Percentiles rank a stretch among this genome's conserved stretches.
Conservation (phyloP, 2,113 vertebrate species). For the Sinocyclocheilus grahami region DNA sequence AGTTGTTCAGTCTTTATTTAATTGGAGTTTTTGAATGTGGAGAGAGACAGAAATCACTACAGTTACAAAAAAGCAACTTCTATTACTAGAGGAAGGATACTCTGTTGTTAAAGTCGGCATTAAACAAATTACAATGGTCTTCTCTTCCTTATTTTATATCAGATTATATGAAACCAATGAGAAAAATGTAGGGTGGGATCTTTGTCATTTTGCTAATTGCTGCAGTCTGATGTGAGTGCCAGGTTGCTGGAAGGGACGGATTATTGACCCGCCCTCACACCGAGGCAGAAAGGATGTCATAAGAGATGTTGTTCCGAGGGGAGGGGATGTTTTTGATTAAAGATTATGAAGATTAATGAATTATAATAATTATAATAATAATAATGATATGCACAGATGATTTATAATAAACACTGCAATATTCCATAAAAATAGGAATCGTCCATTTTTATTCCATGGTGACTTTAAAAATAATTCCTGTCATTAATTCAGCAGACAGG, state of each 20-base stretch:
- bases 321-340: no score
- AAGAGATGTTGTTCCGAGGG: no score
- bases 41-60: neutral
- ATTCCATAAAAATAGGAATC: neutral
- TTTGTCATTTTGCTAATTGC: no score
- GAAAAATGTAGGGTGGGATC: no score
- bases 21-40: neutral
- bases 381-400: neutral
- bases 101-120: neutral
- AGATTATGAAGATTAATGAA: no score
- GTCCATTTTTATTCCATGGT: neutral
- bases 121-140: no score
- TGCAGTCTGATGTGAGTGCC: no score
- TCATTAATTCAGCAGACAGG: slow-evolving; percentile 73
- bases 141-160: neutral
- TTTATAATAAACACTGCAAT: neutral
- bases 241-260: no score
- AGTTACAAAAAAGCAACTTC: slow-evolving; percentile 1
- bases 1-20: neutral
- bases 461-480: neutral
- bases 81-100: neutral
- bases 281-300: no score
- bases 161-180: no score
- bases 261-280: no score
- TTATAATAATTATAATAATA: no score